Evolutionary conservation across 2,113 vertebrate genomes (phyloP).

Genomic region (Silurus meridionalis): DNA sequence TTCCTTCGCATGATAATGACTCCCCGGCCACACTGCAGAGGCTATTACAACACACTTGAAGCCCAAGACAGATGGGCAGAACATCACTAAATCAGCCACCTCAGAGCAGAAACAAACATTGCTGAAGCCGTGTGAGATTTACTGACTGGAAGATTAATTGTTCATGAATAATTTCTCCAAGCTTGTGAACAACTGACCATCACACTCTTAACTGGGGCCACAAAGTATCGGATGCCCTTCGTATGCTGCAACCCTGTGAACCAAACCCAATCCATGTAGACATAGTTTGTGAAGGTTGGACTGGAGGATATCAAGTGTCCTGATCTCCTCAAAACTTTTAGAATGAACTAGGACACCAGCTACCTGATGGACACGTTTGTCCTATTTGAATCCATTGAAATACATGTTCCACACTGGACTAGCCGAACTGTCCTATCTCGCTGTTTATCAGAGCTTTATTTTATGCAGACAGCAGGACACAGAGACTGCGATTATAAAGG

Average conservation of each 20-base stretch:
- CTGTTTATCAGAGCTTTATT: background rate
- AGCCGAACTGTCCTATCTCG: background rate
- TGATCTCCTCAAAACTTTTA: background rate
- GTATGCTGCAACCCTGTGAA: background rate
- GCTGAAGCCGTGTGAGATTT: background rate
- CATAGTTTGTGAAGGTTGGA: background rate
- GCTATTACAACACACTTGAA: constrained; percentile 4
- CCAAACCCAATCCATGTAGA: background rate
- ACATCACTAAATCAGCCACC: background rate
- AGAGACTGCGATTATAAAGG: background rate
- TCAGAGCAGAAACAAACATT: background rate
- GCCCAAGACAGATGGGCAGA: constrained; percentile 9
- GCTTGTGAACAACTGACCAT: background rate
- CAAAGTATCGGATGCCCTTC: background rate
- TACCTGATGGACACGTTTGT: background rate
- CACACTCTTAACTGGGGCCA: background rate
- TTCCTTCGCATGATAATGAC: constrained; percentile 13
- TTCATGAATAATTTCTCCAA: background rate
- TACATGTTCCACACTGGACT: no score
- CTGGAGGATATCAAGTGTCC: background rate
- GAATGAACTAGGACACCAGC: background rate
- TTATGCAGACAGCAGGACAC: background rate
- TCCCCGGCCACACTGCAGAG: background rate
- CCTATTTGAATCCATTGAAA: no score
- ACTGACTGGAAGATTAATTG: background rate